phyloP scores from a whole-genome alignment of 2,113 vertebrate species.

The Paramormyrops kingsleyae region DNA sequence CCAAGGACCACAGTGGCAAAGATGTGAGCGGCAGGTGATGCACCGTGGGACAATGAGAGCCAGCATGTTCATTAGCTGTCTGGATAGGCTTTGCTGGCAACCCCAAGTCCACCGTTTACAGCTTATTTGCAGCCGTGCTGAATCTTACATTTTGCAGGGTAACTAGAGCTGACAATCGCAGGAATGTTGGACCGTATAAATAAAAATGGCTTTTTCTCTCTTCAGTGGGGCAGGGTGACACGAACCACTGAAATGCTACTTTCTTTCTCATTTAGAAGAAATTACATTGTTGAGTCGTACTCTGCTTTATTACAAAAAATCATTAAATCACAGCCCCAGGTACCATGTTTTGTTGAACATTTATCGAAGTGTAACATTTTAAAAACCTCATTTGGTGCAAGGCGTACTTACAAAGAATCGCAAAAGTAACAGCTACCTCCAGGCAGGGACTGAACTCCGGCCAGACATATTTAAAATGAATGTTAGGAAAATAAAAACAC shows the following conservation, averaged over 20 bases:
- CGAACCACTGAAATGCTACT: not conserved
- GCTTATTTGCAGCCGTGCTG: not conserved
- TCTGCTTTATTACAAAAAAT: not conserved
- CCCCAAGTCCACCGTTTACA: not conserved
- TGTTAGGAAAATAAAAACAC: not conserved
- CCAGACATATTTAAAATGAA: not conserved
- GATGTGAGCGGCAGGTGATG: not conserved
- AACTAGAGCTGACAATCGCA: not conserved
- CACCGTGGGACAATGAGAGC: not conserved
- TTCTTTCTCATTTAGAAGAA: not conserved
- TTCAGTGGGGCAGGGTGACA: not conserved
- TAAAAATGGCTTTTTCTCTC: not conserved
- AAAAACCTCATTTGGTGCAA: not conserved
- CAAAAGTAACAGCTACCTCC: not conserved
- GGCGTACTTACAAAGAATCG: not conserved
- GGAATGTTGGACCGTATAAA: not conserved
- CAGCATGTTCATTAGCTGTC: not conserved
- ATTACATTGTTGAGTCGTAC: not conserved
- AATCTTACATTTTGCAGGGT: not conserved
- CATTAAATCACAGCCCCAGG: not conserved
- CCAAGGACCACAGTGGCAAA: not conserved
- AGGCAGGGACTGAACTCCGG: not conserved
- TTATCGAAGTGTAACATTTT: not conserved
- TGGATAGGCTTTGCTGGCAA: not conserved
- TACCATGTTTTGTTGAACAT: not conserved